phyloP scores from a whole-genome alignment of 2,888 invertebrate genomes.

The Lepetodrilus schrolli region DNA sequence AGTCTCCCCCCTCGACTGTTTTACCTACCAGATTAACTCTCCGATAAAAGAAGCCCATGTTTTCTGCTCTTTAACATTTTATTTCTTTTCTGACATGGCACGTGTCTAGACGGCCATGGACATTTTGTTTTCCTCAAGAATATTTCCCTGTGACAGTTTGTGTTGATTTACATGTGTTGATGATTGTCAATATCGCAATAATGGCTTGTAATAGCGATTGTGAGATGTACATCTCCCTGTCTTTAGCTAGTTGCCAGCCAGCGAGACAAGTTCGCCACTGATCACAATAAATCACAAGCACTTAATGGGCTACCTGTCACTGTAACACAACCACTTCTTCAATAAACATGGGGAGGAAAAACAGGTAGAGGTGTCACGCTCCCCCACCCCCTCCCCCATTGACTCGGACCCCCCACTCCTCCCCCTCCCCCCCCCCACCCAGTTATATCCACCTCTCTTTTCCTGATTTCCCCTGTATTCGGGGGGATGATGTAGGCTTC shows the following conservation, averaged over 20 bases:
- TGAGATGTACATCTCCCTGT: constrained; percentile 25
- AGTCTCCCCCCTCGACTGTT: no score
- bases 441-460: neutral
- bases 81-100: constrained; percentile 10
- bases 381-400: constrained; percentile 18
- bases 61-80: constrained; percentile 28
- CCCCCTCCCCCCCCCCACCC: neutral
- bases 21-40: constrained; percentile 4
- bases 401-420: neutral
- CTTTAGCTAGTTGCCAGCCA: constrained; percentile 26
- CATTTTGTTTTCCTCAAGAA: constrained; percentile 15
- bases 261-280: constrained; percentile 29
- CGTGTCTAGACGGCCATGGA: neutral
- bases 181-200: constrained; percentile 38
- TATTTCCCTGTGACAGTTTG: constrained; percentile 34
- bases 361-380: constrained; percentile 12
- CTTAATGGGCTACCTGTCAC: constrained; percentile 37
- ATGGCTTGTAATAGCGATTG: constrained; percentile 26
- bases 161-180: constrained; percentile 36
- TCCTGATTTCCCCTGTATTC: neutral
- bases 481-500: neutral
- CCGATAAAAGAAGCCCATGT: constrained; percentile 10
- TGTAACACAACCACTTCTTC: neutral
- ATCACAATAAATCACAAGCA: constrained; percentile 40
- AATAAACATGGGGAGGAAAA: constrained; percentile 17